Evolutionary conservation across 1,140 invertebrate genomes (phyloP).

Genomic region (Eumeta japonica): DNA sequence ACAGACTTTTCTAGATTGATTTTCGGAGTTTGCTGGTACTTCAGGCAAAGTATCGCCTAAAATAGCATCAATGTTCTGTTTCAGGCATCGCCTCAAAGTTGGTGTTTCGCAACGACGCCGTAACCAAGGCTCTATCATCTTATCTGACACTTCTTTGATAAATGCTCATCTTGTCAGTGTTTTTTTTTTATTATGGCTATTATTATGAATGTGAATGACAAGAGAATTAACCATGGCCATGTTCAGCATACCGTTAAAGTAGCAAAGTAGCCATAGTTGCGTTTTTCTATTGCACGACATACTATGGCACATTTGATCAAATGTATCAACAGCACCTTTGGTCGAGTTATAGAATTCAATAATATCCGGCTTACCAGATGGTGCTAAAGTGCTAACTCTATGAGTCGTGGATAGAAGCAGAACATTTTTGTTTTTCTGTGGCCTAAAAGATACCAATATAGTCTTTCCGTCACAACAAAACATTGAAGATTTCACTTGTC

Average conservation of each 20-base stretch:
- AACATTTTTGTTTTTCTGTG: not conserved
- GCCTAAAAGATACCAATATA: slow-evolving; percentile 9
- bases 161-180: slow-evolving; percentile 3
- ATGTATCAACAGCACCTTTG: slow-evolving; percentile 47
- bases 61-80: slow-evolving; percentile 1
- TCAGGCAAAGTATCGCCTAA: slow-evolving; percentile 1
- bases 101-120: not conserved
- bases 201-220: slow-evolving; percentile 10
- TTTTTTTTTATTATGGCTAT: slow-evolving; percentile 1
- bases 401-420: slow-evolving; percentile 1
- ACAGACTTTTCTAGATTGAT: not conserved
- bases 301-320: slow-evolving; percentile 37
- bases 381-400: not conserved
- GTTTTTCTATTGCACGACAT: slow-evolving; percentile 24
- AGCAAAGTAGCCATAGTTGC: slow-evolving; percentile 26
- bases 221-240: slow-evolving; percentile 8
- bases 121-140: slow-evolving; percentile 1
- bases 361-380: slow-evolving; percentile 31
- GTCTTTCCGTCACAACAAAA: not conserved
- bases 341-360: slow-evolving; percentile 41
- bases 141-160: slow-evolving; percentile 1
- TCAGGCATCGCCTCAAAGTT: slow-evolving; percentile 1
- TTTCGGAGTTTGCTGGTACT: not conserved
- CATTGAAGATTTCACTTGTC: slow-evolving; percentile 1
- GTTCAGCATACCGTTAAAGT: slow-evolving; percentile 8